phyloP scores from a whole-genome alignment of 30 jellyfish, hydroid and myxozoan species.

The Aurelia aurita region DNA sequence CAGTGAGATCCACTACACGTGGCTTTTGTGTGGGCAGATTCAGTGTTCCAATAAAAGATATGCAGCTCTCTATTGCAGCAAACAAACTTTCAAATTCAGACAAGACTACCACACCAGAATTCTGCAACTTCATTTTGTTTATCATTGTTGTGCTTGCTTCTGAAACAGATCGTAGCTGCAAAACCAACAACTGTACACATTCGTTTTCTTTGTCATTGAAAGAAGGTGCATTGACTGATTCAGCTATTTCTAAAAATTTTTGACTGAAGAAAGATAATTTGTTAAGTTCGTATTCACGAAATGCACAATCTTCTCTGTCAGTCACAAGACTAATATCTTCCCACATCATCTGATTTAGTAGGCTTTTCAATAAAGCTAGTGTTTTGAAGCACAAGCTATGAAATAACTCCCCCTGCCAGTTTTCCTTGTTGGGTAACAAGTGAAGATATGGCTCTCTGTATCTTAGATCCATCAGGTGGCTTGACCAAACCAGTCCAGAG shows the following conservation, averaged over 20 bases:
- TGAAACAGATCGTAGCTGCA: slow-evolving; percentile 8
- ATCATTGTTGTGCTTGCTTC: slow-evolving; percentile 4
- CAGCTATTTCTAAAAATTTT: slow-evolving; percentile 16
- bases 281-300: slow-evolving; percentile 1
- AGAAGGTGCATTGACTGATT: slow-evolving; percentile 11
- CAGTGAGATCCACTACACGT: slow-evolving; percentile 63
- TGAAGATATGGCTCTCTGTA: slow-evolving; percentile 27
- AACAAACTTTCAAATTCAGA: slow-evolving; percentile 10
- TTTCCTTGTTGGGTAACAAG: not conserved
- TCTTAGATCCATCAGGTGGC: slow-evolving; percentile 42
- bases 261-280: not conserved
- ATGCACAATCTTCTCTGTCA: slow-evolving; percentile 15
- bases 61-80: slow-evolving; percentile 11
- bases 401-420: not conserved
- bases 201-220: slow-evolving; percentile 17
- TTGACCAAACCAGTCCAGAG: slow-evolving; percentile 60
- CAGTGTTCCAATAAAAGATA: not conserved
- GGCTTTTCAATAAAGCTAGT: slow-evolving; percentile 11
- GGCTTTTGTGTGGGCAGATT: slow-evolving; percentile 46
- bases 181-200: slow-evolving; percentile 14
- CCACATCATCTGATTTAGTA: slow-evolving; percentile 1
- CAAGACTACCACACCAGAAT: slow-evolving; percentile 14
- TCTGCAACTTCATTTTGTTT: not conserved
- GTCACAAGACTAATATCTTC: slow-evolving; percentile 7
- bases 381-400: slow-evolving; percentile 1